A percentile compares a stretch with the other conserved stretches of the same genome.
phyloP scores from a whole-genome alignment of 37 sponge, comb jelly and placozoan genomes.

The Agelas oroides region DNA sequence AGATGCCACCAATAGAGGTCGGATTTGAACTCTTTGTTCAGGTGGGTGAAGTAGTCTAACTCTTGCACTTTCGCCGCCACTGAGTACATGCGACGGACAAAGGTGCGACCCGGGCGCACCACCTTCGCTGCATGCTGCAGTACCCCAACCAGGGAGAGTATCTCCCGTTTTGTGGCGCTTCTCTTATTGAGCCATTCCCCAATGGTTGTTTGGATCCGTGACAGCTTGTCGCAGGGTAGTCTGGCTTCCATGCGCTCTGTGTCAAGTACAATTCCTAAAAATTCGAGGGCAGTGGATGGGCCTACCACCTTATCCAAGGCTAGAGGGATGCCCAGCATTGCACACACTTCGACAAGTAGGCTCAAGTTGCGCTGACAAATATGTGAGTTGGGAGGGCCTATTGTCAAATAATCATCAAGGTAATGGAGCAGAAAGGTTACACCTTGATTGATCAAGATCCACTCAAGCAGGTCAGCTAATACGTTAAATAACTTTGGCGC shows the following conservation, averaged over 20 bases:
- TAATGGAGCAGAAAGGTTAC: slow-evolving; percentile 22
- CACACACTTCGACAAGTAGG: not conserved
- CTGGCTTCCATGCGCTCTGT: not conserved
- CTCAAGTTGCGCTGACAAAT: not conserved
- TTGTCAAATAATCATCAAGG: slow-evolving; percentile 26
- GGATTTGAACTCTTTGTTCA: not conserved
- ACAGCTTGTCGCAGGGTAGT: slow-evolving; percentile 27
- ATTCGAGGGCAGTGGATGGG: slow-evolving; percentile 12
- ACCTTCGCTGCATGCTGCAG: slow-evolving; percentile 36
- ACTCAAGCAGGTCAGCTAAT: slow-evolving; percentile 28
- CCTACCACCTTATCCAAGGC: slow-evolving; percentile 39
- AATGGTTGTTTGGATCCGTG: not conserved
- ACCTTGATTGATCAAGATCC: slow-evolving; percentile 24
- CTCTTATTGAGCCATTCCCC: slow-evolving; percentile 7
- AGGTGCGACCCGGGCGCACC: slow-evolving; percentile 14
- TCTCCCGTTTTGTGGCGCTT: not conserved
- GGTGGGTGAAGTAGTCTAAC: not conserved
- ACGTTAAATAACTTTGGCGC: slow-evolving; percentile 7
- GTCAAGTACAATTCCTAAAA: slow-evolving; percentile 32
- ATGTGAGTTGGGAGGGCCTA: not conserved
- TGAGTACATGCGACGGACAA: not conserved
- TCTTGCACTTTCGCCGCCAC: not conserved
- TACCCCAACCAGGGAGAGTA: slow-evolving; percentile 21
- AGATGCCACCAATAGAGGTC: not conserved
- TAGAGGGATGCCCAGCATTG: slow-evolving; percentile 25